Base-by-base conservation (phyloP, 2,888 invertebrate genomes). In the Drosophila mayaguana region DNA sequence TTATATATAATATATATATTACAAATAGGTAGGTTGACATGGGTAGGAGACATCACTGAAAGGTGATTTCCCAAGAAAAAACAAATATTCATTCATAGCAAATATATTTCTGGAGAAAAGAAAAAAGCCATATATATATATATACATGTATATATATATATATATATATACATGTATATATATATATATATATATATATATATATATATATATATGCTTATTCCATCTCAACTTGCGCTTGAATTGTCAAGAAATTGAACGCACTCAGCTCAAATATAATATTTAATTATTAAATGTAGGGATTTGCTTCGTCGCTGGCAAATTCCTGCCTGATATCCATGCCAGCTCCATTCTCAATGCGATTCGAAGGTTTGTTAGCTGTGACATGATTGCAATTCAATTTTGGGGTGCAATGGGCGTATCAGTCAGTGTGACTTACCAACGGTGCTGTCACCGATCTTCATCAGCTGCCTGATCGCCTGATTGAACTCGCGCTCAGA, bases 241-340 rank as follows among this genome's bases (percentile, higher is more conserved):
- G 43, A 22, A 22, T 14, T 22, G 20, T 12, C 12, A 14, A 20
- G 6, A 1, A 20, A 6, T 14, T 20, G 2, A 20, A 45, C 6
- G 16, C 38, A 16, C 1, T 22, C 22, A 22, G 34, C 8, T 28
- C 16, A 9, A 40, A 42, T 18, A 11, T 4, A 18, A 11, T 8
- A 42, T 42, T 54, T 4, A 22, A 2, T 32, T 75, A 75, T 9
- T 8, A 7, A 9, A 81, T 67, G 25, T 75, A 78, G 12, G 80
- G 82, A 71, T 81, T 80, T 25, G 79, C 61, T n/a, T 78, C 68
- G 32, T 81, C 80, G 50, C 75, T 80, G 51, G 75, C 75, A 8
- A 81, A 81, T n/a, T 80, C 80, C 1, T 48, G 67, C 7, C 38
- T 48, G 0, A 78, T 42, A 11, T 81, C 75, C 48, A 68, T 9